Base-by-base conservation (phyloP, 2,797 vertebrate species). In the Sebastes jordani region DNA sequence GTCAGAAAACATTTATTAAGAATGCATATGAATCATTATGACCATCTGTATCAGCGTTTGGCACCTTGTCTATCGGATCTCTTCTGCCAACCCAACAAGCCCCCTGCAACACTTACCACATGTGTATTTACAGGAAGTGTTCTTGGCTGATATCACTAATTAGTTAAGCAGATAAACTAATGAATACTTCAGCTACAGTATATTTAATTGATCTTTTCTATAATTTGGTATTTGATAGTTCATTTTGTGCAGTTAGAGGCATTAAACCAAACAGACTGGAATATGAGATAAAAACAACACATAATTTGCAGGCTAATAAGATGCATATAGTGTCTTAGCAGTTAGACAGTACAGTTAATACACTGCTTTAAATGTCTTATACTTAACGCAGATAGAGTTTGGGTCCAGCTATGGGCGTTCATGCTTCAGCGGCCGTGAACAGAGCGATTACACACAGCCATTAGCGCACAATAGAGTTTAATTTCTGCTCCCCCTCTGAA, bases 391-490 rank as follows among this genome's bases (percentile, higher is more conserved):
- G 78, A 76, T 72, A 78, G 81, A 86, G 86, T 93, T 94, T 91
- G 85, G 55, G 83, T 85, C 84, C 84, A 88, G 78, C 84, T 76
- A 80, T 71, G 86, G 67, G 34, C 4, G 23, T 83, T 94, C 88
- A 95, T 59, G 93, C 94, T 86, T 87, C 87, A 88, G 80, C 63
- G 86, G 69, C 89, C 76, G 88, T 81, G 88, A 95, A 96, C 93
- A 93, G 90, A 85, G 89, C 82, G 4, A 94, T 96, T 96, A 95
- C 64, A 56, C 88, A 88, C 94, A 93, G 93, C 91, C 91, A 95
- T 90, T 95, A 93, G 67, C 91, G 80, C 92, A 94, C 93, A 95
- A 95, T 87, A 76, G 92, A 87, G 76, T 91, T 94, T 94, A 81
- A 95, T 95, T 94, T 93, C 91, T 87, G 82, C 90, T 88, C 68